Evolutionary conservation across 2,113 vertebrate genomes (phyloP).

Genomic region (Alces alces): DNA sequence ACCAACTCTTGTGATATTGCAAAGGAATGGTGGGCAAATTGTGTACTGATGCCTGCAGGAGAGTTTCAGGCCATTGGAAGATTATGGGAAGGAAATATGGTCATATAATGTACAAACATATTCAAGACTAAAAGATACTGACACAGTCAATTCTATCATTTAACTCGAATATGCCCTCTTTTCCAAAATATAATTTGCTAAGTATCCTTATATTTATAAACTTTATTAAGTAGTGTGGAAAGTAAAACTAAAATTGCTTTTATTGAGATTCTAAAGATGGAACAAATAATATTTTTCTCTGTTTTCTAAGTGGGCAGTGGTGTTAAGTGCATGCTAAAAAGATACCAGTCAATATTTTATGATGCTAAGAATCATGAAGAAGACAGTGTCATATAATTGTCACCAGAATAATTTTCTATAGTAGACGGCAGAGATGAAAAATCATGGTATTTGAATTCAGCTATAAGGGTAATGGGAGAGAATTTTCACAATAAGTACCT

Average conservation of each 20-base stretch:
- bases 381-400: not conserved
- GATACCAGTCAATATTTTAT: not conserved
- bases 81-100: not conserved
- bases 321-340: not conserved
- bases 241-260: not conserved
- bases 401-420: not conserved
- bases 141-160: not conserved
- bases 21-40: not conserved
- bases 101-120: not conserved
- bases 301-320: not conserved
- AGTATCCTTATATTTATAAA: not conserved
- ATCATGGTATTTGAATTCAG: not conserved
- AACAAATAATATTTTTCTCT: not conserved
- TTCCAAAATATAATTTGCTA: not conserved
- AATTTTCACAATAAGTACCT: not conserved
- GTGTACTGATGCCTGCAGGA: fast-evolving
- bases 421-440: not conserved
- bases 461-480: fast-evolving
- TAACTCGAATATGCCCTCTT: not conserved
- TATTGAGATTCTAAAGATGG: not conserved
- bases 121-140: not conserved
- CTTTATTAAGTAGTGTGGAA: not conserved
- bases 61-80: not conserved
- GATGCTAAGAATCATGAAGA: not conserved
- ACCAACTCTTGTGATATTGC: not conserved